phyloP scores from a whole-genome alignment of 2,888 invertebrate species.

The Limnephilus lunatus region DNA sequence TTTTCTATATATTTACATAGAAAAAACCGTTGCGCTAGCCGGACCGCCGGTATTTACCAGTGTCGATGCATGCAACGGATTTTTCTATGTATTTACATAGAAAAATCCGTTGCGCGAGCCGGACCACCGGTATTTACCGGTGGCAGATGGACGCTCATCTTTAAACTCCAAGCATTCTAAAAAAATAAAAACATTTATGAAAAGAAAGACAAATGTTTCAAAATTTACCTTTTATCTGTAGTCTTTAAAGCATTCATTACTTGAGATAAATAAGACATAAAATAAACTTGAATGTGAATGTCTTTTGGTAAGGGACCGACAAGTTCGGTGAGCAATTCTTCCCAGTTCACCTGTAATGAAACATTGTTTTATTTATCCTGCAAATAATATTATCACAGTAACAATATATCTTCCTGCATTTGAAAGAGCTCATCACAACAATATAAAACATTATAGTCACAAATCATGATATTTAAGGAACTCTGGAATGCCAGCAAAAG shows the following conservation, averaged over 20 bases:
- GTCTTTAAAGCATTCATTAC: slow-evolving; percentile 28
- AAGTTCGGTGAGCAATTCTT: slow-evolving; percentile 34
- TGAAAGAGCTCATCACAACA: not conserved
- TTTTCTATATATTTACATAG: too few relatives aligned
- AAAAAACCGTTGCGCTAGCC: too few relatives aligned
- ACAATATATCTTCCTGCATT: not conserved
- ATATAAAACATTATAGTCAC: too few relatives aligned
- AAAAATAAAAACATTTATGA: not conserved
- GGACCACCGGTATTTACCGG: too few relatives aligned
- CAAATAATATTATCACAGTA: not conserved
- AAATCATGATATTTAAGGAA: too few relatives aligned
- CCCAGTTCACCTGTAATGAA: slow-evolving; percentile 55
- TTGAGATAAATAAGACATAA: slow-evolving; percentile 17
- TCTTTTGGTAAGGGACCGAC: slow-evolving; percentile 36
- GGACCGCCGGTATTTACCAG: too few relatives aligned
- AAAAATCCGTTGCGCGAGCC: too few relatives aligned
- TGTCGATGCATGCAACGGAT: too few relatives aligned
- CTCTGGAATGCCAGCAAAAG: too few relatives aligned
- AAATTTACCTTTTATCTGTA: slow-evolving; percentile 29
- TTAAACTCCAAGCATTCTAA: not conserved
- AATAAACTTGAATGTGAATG: slow-evolving; percentile 47
- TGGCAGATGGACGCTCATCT: too few relatives aligned
- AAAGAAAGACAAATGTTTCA: not conserved
- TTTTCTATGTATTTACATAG: too few relatives aligned
- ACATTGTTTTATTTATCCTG: not conserved